phyloP scores from a whole-genome alignment of 2,888 invertebrate genomes.

The Dolichopus griseipennis region DNA sequence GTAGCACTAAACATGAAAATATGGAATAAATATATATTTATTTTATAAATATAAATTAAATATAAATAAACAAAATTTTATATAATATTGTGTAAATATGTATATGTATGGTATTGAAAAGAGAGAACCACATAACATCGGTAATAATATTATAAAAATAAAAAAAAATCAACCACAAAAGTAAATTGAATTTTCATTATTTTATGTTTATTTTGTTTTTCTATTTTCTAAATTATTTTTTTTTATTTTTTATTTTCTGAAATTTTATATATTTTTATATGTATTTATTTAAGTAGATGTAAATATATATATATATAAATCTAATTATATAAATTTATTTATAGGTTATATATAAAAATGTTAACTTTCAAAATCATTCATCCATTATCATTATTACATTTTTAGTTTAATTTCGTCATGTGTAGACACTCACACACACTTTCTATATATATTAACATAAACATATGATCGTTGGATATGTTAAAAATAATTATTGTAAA shows the following conservation, averaged over 20 bases:
- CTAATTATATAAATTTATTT: neutral
- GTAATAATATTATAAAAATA: neutral
- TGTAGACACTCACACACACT: neutral
- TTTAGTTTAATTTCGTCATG: neutral
- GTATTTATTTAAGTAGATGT: no score
- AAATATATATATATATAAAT: neutral
- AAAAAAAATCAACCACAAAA: neutral
- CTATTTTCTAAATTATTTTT: neutral
- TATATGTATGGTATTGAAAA: neutral
- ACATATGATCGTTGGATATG: no score
- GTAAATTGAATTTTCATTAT: neutral
- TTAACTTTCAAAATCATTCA: slow-evolving; percentile 2
- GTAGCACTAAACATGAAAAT: no score
- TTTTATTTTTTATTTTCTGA: neutral
- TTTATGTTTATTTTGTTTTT: neutral
- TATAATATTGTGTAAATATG: no score
- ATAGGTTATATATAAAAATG: neutral
- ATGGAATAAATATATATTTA: no score
- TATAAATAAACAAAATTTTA: neutral
- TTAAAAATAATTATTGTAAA: no score
- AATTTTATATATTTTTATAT: no score
- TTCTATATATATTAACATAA: no score
- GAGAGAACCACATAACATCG: neutral
- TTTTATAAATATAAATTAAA: neutral
- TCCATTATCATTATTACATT: slow-evolving; percentile 1